Evolutionary conservation across 2,113 vertebrate genomes (phyloP).

Genomic region (Electrona antarctica): DNA sequence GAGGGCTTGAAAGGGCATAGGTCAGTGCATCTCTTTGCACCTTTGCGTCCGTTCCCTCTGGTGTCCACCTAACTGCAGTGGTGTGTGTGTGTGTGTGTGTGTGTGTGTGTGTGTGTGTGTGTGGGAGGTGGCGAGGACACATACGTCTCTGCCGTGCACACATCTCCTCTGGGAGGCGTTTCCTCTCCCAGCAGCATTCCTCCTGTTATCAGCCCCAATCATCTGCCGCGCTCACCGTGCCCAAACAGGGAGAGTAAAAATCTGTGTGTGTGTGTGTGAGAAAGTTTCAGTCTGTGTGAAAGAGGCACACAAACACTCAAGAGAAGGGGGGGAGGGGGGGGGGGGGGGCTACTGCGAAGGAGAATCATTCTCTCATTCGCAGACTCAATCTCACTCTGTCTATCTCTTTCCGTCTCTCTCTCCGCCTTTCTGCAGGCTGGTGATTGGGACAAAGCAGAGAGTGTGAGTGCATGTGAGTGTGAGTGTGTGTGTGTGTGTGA

Average conservation of each 20-base stretch:
- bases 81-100: not conserved
- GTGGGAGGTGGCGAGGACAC: constrained; percentile 16
- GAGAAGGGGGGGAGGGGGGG: not conserved
- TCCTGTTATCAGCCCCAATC: constrained; percentile 71
- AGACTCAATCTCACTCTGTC: constrained; percentile 39
- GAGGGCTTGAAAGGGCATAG: constrained; percentile 72
- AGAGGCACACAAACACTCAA: not conserved
- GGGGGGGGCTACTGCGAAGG: not conserved
- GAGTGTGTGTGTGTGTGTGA: constrained; percentile 35
- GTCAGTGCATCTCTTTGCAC: constrained; percentile 64
- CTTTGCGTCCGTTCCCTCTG: constrained; percentile 53
- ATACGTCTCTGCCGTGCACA: constrained; percentile 22
- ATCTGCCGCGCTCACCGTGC: constrained; percentile 77
- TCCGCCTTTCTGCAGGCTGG: constrained; percentile 69
- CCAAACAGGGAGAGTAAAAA: constrained; percentile 79
- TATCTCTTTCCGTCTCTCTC: constrained; percentile 62
- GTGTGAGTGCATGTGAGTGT: constrained; percentile 47
- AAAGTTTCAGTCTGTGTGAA: not conserved
- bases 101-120: constrained; percentile 8
- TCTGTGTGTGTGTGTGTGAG: constrained; percentile 18
- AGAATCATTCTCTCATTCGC: not conserved
- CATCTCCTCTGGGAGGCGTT: constrained; percentile 65
- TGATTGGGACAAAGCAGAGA: constrained; percentile 72
- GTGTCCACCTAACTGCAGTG: too few relatives aligned
- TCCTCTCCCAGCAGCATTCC: constrained; percentile 74